Evolutionary conservation across 2,113 vertebrate genomes (phyloP), one percentile per base, ranked within the genome.

Genomic region (Xiphorhynchus elegans): DNA sequence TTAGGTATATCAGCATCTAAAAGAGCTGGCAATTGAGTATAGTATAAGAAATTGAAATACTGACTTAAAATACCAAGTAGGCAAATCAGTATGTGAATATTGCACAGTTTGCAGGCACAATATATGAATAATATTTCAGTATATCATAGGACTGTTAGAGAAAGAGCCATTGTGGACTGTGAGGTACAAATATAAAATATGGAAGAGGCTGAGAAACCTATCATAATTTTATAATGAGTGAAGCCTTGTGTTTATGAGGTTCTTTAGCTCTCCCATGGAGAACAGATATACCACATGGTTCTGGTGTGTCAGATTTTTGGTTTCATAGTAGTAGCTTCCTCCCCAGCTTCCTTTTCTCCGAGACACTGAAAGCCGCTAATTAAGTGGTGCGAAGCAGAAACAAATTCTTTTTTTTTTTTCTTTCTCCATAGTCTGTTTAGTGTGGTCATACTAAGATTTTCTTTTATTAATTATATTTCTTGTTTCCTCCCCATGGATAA

Each of bases 281-380:
- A 79, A 55, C 0, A 68, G 9, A 37, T 59, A 47, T 2, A 39
- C 4, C 17, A 50, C 4, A 9, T 19, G 6, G 4, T 40, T 85
- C 24, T 35, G 8, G 35, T 83, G 25, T 4, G 16, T 52, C 33
- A 77, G 39, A 19, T 29, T 59, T 83, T 73, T 37, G 10, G 2
- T 84, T 93, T 16, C 28, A 46, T 52, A 47, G 13, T 39, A 79
- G 26, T 18, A 74, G 15, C 8, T 62, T 78, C 24, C 21, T n/a
- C 17, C 35, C 14, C 28, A 73, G 20, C 3, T 60, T 77, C 23
- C 13, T 78, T 84, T 84, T 81, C 26, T 74, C 17, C 2, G 14
- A n/a, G 13, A 44, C 24, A 63, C 21, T 25, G 13, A 82, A 60
- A 79, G 1, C 3, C 2, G 3, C 2, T 33, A 75, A 82, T 53